Evolutionary conservation across 37 sponge, comb jelly and placozoan genomes (phyloP), one percentile per base, ranked within the genome.

Genomic region (Crambe crambe): DNA sequence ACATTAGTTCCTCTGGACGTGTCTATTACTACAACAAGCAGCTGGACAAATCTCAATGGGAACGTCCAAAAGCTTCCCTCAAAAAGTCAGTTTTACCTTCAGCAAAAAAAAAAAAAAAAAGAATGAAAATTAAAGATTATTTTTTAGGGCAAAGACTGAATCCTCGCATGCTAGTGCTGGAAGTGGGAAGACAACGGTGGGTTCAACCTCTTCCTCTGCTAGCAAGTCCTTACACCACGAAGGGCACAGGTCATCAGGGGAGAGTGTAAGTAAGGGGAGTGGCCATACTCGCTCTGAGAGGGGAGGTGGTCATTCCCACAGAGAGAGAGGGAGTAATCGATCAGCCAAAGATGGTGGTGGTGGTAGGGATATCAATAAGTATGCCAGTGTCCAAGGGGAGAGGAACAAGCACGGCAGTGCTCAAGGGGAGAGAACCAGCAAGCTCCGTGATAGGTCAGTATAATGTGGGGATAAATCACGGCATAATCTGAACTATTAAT

Each of bases 1-100:
- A 92, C 54, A 70, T 59, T 66, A 89, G 84, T 66, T 92, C 93
- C 3, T 76, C 81, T n/a, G 93, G 93, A 2, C 68, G 89, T 1
- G 42, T 81, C 1, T 92, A 92, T 70, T 92, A 74, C 68, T 92
- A 92, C 81, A 92, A 92, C 75, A 84, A 88, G 63, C 65, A 32
- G 27, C 59, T 78, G 54, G 89, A 84, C 41, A 85, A 84, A 61
- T 92, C 93, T 37, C 93, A 88, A 40, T 92, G 93, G 93, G 89
- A 88, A 57, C 85, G 57, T 37, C 93, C 90, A 22, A 80, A 58
- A 30, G 72, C 85, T 3, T 26, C 25, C 8, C 54, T 75, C 15
- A 89, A 84, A 37, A 89, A 37, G 90, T 87, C 17, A 57, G 75
- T 20, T 6, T 47, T 47, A 47, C n/a, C n/a, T n/a, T n/a, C n/a